Conservation (phyloP, 1,140 invertebrate species). For the Trichogramma pretiosum region DNA sequence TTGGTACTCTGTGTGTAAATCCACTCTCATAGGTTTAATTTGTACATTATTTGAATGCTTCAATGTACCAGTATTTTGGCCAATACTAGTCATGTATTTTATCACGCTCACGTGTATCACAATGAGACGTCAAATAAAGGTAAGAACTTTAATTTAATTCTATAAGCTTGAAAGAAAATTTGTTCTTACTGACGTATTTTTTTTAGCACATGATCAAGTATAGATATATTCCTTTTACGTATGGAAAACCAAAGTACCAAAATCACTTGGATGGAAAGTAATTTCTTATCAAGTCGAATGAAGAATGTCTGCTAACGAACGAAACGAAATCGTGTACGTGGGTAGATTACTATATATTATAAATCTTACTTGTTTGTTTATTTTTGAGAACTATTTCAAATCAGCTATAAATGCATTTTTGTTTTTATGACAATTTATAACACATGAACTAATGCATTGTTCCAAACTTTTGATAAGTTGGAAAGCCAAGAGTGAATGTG, state of each 20-base stretch:
- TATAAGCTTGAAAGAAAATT: too few relatives aligned
- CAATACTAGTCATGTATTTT: slow-evolving; percentile 99
- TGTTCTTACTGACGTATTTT: slow-evolving; percentile 34
- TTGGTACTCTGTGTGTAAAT: slow-evolving; percentile 95
- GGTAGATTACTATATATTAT: slow-evolving; percentile 35
- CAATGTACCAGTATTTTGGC: slow-evolving; percentile 99
- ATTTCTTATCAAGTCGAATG: slow-evolving; percentile 31
- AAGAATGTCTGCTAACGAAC: slow-evolving; percentile 25
- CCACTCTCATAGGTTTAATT: slow-evolving; percentile 81
- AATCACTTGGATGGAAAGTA: slow-evolving; percentile 53
- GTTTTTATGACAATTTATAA: slow-evolving; percentile 21
- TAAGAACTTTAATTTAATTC: slow-evolving; percentile 41
- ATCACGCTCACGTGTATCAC: slow-evolving; percentile 96
- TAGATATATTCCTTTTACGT: slow-evolving; percentile 95
- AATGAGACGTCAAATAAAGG: slow-evolving; percentile 99
- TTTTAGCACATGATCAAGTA: slow-evolving; percentile 99
- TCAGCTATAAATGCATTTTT: slow-evolving; percentile 16
- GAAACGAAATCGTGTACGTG: slow-evolving; percentile 33
- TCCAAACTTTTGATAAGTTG: slow-evolving; percentile 15
- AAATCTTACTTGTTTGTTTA: slow-evolving; percentile 21
- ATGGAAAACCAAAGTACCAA: slow-evolving; percentile 91
- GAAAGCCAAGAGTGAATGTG: slow-evolving; percentile 8
- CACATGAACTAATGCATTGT: slow-evolving; percentile 21
- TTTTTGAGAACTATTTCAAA: slow-evolving; percentile 17
- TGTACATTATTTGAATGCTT: slow-evolving; percentile 98